These are phyloP conservation scores for Epinephelus fuscoguttatus DNA, from an alignment of 2,113 vertebrate species.

Conservation along the genomic window DNA sequence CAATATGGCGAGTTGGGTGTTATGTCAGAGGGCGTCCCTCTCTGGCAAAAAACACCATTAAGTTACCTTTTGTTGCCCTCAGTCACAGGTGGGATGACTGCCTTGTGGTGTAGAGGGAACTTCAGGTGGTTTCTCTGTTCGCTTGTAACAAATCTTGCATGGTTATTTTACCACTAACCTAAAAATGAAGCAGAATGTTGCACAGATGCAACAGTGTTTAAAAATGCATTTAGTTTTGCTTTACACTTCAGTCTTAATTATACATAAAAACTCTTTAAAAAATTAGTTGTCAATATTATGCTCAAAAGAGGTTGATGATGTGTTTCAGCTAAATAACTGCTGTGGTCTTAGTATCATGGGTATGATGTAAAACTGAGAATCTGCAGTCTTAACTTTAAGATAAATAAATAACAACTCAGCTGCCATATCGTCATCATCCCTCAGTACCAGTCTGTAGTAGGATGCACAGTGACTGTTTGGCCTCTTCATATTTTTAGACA, in stretches of 20 bases:
- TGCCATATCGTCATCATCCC: conserved; percentile 27
- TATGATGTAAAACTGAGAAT: conserved; percentile 4
- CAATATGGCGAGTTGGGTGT: conserved; percentile 34
- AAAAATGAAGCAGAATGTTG: conserved; percentile 3
- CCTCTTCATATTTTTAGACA: conserved; percentile 46
- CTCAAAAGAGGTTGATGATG: background rate
- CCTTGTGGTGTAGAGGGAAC: conserved; percentile 6
- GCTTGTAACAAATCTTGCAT: background rate
- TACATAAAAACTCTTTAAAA: background rate
- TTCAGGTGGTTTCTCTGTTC: conserved; percentile 15
- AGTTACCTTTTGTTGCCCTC: conserved; percentile 21
- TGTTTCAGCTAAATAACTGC: background rate
- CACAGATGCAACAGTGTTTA: background rate
- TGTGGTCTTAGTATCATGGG: background rate
- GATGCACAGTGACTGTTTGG: conserved; percentile 30
- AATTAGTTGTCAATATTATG: background rate
- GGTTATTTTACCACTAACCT: background rate
- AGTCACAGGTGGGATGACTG: conserved; percentile 3
- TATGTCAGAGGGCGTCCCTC: conserved; percentile 36
- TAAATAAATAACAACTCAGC: conserved; percentile 22
- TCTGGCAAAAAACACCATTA: background rate
- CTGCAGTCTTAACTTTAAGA: conserved; percentile 17
- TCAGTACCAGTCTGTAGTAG: background rate
- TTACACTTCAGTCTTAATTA: background rate
- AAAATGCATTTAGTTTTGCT: background rate